Percentiles rank a stretch among this genome's conserved stretches.
Evolutionary conservation across 2,888 invertebrate genomes (phyloP).

Genomic region (Lathronympha strigana): DNA sequence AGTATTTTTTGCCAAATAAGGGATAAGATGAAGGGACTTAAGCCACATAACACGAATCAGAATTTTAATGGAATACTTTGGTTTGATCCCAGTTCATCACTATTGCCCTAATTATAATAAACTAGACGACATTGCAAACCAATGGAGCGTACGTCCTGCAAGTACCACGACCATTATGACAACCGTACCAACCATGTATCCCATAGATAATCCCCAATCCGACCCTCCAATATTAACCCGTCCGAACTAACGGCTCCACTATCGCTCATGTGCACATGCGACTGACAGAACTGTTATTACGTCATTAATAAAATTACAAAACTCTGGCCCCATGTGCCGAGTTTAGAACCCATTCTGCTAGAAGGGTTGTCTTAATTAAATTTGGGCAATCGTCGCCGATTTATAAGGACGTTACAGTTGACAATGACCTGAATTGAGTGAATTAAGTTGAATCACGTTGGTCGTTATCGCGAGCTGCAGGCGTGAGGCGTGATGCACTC

Average conservation of each 20-base stretch:
- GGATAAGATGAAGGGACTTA: too few species aligned
- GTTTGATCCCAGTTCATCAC: neutral
- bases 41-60: too few species aligned
- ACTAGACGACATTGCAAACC: conserved; percentile 22
- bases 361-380: conserved; percentile 74
- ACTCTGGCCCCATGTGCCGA: conserved; percentile 78
- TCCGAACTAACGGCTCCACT: conserved; percentile 79
- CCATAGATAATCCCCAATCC: conserved; percentile 72
- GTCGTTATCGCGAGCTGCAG: conserved; percentile 68
- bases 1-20: too few species aligned
- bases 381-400: conserved; percentile 77
- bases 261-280: conserved; percentile 82
- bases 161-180: conserved; percentile 48
- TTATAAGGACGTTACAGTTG: conserved; percentile 69
- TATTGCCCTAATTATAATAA: neutral
- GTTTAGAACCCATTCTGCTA: conserved; percentile 67
- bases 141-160: conserved; percentile 28
- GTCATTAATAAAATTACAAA: conserved; percentile 85
- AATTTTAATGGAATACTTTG: too few species aligned
- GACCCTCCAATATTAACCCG: conserved; percentile 81
- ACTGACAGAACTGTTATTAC: conserved; percentile 83
- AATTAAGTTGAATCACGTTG: conserved; percentile 78
- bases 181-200: conserved; percentile 60
- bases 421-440: conserved; percentile 77
- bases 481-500: conserved; percentile 51